These are phyloP conservation scores for Copidosoma aretas DNA, from an alignment of 2,888 invertebrate species.

Conservation along the genomic window DNA sequence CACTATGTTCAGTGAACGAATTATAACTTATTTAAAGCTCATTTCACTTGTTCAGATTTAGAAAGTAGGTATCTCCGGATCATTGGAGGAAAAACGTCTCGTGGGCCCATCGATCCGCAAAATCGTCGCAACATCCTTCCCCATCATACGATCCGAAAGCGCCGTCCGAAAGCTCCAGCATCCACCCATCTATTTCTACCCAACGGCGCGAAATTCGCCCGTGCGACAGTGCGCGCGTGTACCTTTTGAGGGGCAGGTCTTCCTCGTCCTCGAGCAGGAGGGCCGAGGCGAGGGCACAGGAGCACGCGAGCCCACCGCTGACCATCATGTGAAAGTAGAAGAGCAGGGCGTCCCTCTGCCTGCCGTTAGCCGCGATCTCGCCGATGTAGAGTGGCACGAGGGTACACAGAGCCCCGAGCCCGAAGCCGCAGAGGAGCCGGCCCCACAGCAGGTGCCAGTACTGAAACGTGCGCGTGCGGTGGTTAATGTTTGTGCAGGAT, in stretches of 20 bases:
- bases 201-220: no score
- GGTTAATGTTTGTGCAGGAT: no score
- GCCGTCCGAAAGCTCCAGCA: no score
- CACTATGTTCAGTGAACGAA: no score
- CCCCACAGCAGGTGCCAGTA: conserved; percentile 48
- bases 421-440: conserved; percentile 51
- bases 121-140: no score
- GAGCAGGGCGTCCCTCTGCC: conserved; percentile 48
- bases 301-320: conserved; percentile 54
- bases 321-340: conserved; percentile 53
- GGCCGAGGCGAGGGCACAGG: conserved; percentile 47
- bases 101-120: no score
- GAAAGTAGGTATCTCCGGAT: no score
- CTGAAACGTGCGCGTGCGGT: conserved; percentile 30
- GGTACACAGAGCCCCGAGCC: conserved; percentile 49
- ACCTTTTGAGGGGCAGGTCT: conserved; percentile 18
- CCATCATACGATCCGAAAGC: no score
- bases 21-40: no score
- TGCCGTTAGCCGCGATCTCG: conserved; percentile 50
- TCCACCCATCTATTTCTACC: no score
- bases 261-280: conserved; percentile 36
- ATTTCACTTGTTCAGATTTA: no score
- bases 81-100: no score
- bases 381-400: conserved; percentile 53
- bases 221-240: conserved; percentile 35